phyloP scores from a whole-genome alignment of 2,797 vertebrate species.

The Gymnoscopelus braueri region DNA sequence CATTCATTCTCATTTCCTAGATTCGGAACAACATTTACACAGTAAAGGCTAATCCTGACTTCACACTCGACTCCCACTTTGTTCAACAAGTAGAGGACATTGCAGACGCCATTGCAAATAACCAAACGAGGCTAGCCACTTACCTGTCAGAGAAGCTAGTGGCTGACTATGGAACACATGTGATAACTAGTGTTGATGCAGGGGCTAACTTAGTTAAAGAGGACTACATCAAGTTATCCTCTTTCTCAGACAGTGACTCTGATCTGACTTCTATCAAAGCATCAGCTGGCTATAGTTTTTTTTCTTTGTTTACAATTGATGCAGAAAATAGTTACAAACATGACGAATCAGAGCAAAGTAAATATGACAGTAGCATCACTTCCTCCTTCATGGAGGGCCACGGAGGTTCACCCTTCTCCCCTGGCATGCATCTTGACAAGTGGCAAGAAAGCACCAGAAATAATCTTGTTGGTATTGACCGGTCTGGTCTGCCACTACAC shows the following conservation, averaged over 20 bases:
- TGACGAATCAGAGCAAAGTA: conserved; percentile 84
- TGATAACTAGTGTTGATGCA: conserved; percentile 85
- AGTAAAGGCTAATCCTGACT: conserved; percentile 80
- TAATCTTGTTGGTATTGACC: conserved; percentile 90
- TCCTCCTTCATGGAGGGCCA: conserved; percentile 84
- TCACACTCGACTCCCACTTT: conserved; percentile 83
- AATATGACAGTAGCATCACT: conserved; percentile 49
- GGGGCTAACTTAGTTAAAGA: conserved; percentile 88
- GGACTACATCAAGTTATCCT: conserved; percentile 85
- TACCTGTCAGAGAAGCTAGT: conserved; percentile 89
- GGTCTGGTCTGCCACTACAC: conserved; percentile 84
- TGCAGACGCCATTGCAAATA: conserved; percentile 87
- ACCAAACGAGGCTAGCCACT: conserved; percentile 84
- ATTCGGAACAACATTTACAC: conserved; percentile 89
- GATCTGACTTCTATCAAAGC: conserved; percentile 64
- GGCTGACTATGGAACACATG: conserved; percentile 89
- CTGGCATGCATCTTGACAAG: conserved; percentile 88
- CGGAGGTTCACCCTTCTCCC: conserved; percentile 85
- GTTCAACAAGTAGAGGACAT: conserved; percentile 81
- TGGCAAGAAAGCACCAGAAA: conserved; percentile 89
- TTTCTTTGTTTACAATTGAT: conserved; percentile 22
- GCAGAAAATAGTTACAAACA: too few relatives aligned
- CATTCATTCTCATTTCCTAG: conserved; percentile 39
- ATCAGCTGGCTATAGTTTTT: conserved; percentile 82
- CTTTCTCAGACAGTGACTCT: conserved; percentile 73